Conservation (phyloP, 2,797 vertebrate species). For the Dallia pectoralis region DNA sequence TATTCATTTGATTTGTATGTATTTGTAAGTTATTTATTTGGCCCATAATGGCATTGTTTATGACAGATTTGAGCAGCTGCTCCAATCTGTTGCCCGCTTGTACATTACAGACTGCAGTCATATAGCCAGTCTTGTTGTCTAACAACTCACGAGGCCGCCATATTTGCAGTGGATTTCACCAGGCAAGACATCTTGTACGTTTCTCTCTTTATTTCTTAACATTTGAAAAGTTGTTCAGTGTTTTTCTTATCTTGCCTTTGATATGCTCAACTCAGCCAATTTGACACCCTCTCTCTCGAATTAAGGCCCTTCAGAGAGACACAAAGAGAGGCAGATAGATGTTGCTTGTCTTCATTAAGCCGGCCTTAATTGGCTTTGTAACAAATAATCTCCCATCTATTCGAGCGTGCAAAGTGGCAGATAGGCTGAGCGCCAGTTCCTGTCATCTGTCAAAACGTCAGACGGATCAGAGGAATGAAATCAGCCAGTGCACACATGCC, state of each 20-base stretch:
- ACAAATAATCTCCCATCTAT: constrained; percentile 64
- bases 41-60: constrained; percentile 28
- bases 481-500: constrained; percentile 26
- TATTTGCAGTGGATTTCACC: constrained; percentile 17
- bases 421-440: constrained; percentile 45
- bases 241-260: constrained; percentile 37
- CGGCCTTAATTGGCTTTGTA: constrained; percentile 70
- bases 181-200: constrained; percentile 21
- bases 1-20: constrained; percentile 48
- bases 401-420: constrained; percentile 51
- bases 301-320: constrained; percentile 53
- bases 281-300: constrained; percentile 55
- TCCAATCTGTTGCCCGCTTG: not conserved
- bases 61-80: not conserved
- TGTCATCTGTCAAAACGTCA: constrained; percentile 71
- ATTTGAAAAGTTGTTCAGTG: constrained; percentile 30
- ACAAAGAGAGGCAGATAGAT: constrained; percentile 43
- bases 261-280: constrained; percentile 40
- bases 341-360: constrained; percentile 65
- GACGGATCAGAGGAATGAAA: constrained; percentile 59
- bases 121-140: constrained; percentile 5
- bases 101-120: not conserved
- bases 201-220: constrained; percentile 18
- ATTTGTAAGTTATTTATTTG: constrained; percentile 29
- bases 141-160: constrained; percentile 14